A percentile compares a stretch with the other conserved stretches of the same genome.
Conservation (phyloP, 2,888 invertebrate genomes). For the Notocelia uddmanniana region DNA sequence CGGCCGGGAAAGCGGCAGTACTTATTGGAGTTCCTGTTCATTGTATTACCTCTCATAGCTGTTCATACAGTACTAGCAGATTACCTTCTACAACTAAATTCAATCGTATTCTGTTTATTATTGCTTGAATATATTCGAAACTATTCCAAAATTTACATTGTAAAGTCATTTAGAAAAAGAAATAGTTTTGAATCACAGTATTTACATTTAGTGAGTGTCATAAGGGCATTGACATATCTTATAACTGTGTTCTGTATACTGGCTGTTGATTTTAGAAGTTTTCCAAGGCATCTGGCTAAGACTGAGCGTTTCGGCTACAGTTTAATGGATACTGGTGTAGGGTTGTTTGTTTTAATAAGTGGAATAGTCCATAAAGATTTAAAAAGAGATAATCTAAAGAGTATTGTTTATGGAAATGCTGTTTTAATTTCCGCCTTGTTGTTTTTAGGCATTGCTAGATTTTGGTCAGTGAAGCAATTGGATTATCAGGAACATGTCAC, state of each 20-base stretch:
- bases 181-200: constrained; percentile 58
- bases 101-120: constrained; percentile 58
- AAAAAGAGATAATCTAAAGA: constrained; percentile 57
- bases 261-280: constrained; percentile 96
- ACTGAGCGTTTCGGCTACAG: constrained; percentile 94
- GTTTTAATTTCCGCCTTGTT: constrained; percentile 73
- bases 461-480: constrained; percentile 85
- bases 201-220: constrained; percentile 86
- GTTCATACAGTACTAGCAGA: constrained; percentile 83
- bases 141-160: constrained; percentile 47
- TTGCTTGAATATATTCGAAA: constrained; percentile 53
- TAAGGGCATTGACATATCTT: constrained; percentile 89
- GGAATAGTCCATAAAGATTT: constrained; percentile 88
- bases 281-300: constrained; percentile 95
- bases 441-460: constrained; percentile 88
- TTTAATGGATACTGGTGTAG: constrained; percentile 98
- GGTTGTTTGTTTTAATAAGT: constrained; percentile 93
- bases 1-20: constrained; percentile 59
- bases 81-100: constrained; percentile 67
- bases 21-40: constrained; percentile 83
- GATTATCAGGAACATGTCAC: constrained; percentile 95
- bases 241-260: constrained; percentile 93
- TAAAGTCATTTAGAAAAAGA: constrained; percentile 50
- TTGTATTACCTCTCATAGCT: constrained; percentile 84
- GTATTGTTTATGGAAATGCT: constrained; percentile 68